Base-by-base conservation (phyloP, 92 coral and sea anemone genomes). In the Epizoanthus ramosus region DNA sequence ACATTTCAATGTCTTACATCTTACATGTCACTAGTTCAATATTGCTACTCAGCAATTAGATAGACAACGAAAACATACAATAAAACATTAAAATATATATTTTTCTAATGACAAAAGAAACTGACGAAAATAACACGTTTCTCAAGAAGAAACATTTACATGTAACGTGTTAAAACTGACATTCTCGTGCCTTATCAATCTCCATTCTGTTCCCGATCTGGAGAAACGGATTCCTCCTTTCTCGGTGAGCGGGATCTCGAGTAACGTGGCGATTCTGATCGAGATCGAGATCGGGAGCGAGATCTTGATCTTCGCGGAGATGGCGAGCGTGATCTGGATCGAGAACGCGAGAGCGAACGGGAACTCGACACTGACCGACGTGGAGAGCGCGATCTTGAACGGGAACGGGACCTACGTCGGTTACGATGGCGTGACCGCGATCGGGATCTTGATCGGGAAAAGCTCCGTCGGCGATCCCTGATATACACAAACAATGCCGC, bases 381-480 rank as follows among this genome's bases (percentile, higher is more conserved):
- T 37, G 93, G 97, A 2, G 98, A 92, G 8, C 88, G 90, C 18
- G 95, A 92, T 10, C 95, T 81, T 17, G 95, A 92, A 8, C 71
- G 59, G 28, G 93, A 87, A 54, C 74, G 92, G 6, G 95, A 90
- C 28, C 92, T 63, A 71, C 83, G 87, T 14, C 88, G 89, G 33
- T 85, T 85, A 21, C 81, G 80, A 39, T 88, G 87, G 52, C 89
- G 91, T 54, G 97, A 89, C 70, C 89, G 66, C 5, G 87, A 83
- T 10, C 58, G 77, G 23, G 43, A 37, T 37, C 43, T 56, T 37
- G 57, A 81, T 5, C 57, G 73, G 60, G 74, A 72, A 50, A 19
- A 74, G 31, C 73, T 43, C 10, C 37, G 57, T 24, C 86, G 28
- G 33, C 75, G 84, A 80, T 64, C 68, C 85, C 90, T 84, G 54